Evolutionary conservation across 2,113 vertebrate genomes (phyloP).

Genomic region (Macrotis lagotis): DNA sequence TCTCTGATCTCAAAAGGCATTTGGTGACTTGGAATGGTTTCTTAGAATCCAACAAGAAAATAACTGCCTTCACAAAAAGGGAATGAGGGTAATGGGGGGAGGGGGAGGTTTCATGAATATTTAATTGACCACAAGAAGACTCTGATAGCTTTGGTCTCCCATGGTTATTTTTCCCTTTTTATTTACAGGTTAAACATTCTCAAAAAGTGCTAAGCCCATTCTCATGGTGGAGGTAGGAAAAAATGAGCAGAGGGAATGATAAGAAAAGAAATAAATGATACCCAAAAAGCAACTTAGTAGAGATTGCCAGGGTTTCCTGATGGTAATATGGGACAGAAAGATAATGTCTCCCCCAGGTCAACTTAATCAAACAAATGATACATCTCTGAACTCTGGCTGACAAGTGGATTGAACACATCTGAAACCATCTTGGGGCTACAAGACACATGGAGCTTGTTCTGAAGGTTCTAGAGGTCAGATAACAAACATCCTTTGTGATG

Average conservation of each 20-base stretch:
- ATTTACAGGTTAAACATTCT: accelerated
- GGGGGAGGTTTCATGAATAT: background rate
- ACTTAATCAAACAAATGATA: background rate
- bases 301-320: background rate
- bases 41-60: background rate
- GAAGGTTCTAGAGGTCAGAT: background rate
- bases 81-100: background rate
- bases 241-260: background rate
- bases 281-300: background rate
- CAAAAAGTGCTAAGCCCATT: background rate
- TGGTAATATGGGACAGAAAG: background rate
- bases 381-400: too few relatives aligned
- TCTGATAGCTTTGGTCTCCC: background rate
- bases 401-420: too few relatives aligned
- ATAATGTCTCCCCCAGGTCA: background rate
- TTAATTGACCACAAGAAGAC: background rate
- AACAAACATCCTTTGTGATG: background rate
- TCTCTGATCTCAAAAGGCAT: background rate
- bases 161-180: background rate
- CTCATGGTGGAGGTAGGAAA: background rate
- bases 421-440: background rate
- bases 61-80: background rate
- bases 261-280: background rate
- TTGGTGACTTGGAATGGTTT: background rate
- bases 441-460: background rate